Base-by-base conservation (phyloP, 2,797 vertebrate genomes). In the Lepidocolaptes lacrymiger region DNA sequence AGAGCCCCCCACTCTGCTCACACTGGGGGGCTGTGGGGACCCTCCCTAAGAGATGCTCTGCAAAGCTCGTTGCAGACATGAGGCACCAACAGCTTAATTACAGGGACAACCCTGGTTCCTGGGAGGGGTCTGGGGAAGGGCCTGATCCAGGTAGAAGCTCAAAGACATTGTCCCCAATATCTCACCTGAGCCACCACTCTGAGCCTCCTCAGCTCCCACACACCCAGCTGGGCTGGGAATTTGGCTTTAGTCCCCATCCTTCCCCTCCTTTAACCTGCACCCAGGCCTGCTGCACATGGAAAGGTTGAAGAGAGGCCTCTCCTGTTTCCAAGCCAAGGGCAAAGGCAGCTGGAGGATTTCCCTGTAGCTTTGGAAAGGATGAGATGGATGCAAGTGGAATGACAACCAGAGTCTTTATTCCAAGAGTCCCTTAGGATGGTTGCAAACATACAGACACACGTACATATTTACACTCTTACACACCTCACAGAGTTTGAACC, bases 381-480 rank as follows among this genome's bases (percentile, higher is more conserved):
- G 66, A 94, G 93, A 83, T 91, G 96, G 83, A 97, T 91, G 68
- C 89, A 22, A 94, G 75, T 62, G 46, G 10, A 97, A 96, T 74
- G 97, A 96, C 79, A 79, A 97, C 96, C 97, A 97, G 94, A 97
- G 96, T 97, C 97, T 98, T 98, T 98, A 98, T 98, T 98, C 98
- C 95, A 98, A 97, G 58, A 95, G 95, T 97, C 97, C 95, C 93
- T 96, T 88, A 69, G 96, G 96, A 92, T 93, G 97, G 89, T 97
- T 97, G 97, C 97, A 98, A 97, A 98, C 97, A 71, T 96, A 98
- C 97, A 97, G 98, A 98, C 98, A 97, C 97, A 98, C 97, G 67
- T 96, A 98, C 97, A 96, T 97, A 98, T 98, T 97, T 97, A 98
- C 97, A 98, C 95, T 97, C 97, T 97, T 97, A 98, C 97, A 95